phyloP scores from a whole-genome alignment of 1,140 invertebrate species.

The Halictus rubicundus region DNA sequence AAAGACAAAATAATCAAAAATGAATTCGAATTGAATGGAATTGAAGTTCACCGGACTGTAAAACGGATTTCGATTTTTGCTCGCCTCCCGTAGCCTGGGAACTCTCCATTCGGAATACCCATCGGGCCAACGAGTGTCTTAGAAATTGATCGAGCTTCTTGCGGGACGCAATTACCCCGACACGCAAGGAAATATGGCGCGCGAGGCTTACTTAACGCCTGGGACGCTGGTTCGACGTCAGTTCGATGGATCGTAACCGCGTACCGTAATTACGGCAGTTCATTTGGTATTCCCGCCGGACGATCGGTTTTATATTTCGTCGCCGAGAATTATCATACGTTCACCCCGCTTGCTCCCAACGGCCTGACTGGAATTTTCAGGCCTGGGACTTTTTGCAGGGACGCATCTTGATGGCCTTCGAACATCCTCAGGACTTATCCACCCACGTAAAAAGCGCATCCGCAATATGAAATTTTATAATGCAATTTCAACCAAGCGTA shows the following conservation, averaged over 20 bases:
- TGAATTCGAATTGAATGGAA: no score
- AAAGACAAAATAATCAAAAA: no score
- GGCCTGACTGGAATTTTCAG: conserved; percentile 15
- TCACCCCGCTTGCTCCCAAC: neutral
- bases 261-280: neutral
- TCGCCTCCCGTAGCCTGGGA: neutral
- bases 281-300: neutral
- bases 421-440: no score
- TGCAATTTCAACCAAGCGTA: no score
- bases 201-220: neutral
- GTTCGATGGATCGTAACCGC: conserved; percentile 17
- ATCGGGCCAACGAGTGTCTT: neutral
- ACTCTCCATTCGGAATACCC: neutral
- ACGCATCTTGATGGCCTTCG: no score
- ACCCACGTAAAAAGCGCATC: no score
- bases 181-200: neutral
- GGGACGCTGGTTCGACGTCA: neutral
- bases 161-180: neutral
- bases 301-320: conserved; percentile 26
- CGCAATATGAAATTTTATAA: no score
- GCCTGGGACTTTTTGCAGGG: neutral
- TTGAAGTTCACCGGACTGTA: neutral
- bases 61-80: neutral
- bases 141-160: conserved; percentile 2
- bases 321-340: conserved; percentile 4